phyloP scores from a whole-genome alignment of 2,888 invertebrate species.

The Dolichopus griseipennis region DNA sequence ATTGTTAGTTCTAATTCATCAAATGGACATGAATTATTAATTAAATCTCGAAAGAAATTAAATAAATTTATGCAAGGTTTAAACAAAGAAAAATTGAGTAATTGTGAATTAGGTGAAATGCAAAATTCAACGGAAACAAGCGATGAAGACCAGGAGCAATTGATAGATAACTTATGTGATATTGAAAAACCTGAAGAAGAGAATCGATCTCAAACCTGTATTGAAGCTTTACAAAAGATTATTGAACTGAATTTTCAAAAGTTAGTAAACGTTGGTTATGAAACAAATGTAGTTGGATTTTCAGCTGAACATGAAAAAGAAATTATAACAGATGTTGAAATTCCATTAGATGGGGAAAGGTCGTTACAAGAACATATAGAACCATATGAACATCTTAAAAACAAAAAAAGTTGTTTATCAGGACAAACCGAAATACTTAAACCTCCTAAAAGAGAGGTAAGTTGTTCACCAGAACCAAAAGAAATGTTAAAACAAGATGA shows the following conservation, averaged over 20 bases:
- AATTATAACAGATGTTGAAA: too few relatives aligned
- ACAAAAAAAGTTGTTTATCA: too few relatives aligned
- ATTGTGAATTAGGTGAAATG: neutral
- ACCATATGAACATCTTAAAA: too few relatives aligned
- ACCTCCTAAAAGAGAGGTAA: too few relatives aligned
- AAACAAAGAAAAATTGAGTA: neutral
- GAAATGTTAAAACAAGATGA: too few relatives aligned
- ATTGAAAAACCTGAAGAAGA: neutral
- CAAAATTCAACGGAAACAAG: neutral
- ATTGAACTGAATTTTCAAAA: neutral
- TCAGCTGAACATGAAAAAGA: neutral
- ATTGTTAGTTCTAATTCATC: neutral
- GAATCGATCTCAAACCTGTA: neutral
- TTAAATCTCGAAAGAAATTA: slow-evolving; percentile 11
- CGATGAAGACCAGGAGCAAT: neutral
- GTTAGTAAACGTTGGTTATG: neutral
- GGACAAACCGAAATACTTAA: too few relatives aligned
- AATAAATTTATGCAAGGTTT: neutral
- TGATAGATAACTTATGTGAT: too few relatives aligned
- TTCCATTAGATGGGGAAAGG: too few relatives aligned
- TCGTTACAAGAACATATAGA: too few relatives aligned
- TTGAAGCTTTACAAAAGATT: neutral
- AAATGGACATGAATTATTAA: slow-evolving; percentile 12
- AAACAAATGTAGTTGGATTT: neutral
- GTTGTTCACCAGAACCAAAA: too few relatives aligned